These are phyloP conservation scores for Gymnoscelis rufifasciata DNA, from an alignment of 2,888 invertebrate genomes.

Conservation along the genomic window DNA sequence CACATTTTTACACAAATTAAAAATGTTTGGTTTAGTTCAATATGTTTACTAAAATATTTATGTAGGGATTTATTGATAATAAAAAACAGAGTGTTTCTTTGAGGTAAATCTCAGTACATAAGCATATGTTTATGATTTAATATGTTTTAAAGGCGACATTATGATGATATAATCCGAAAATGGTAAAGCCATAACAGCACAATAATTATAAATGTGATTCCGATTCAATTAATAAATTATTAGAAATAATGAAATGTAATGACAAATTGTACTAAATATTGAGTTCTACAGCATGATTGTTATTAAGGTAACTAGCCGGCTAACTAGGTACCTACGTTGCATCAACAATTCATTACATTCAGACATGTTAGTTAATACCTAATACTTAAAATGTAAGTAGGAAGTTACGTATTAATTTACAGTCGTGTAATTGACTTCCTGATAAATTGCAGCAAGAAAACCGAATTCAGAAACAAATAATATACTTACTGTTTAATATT, in stretches of 20 bases:
- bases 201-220: background rate
- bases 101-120: too few relatives aligned
- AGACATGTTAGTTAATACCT: too few relatives aligned
- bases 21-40: background rate
- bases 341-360: too few relatives aligned
- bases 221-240: background rate
- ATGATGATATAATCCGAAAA: too few relatives aligned
- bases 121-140: too few relatives aligned
- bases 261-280: background rate
- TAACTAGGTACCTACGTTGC: too few relatives aligned
- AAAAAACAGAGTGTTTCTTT: too few relatives aligned
- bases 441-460: background rate
- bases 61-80: background rate
- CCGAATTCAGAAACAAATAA: background rate
- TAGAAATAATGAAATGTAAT: background rate
- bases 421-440: constrained; percentile 9
- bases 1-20: constrained; percentile 1
- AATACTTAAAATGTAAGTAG: background rate
- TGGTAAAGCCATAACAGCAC: background rate
- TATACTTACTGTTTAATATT: too few relatives aligned
- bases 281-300: background rate
- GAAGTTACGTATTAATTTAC: constrained; percentile 7
- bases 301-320: too few relatives aligned
- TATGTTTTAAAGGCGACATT: too few relatives aligned
- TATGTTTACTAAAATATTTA: background rate